Evolutionary conservation across 2,888 invertebrate genomes (phyloP).

Genomic region (Drosophila picticornis): DNA sequence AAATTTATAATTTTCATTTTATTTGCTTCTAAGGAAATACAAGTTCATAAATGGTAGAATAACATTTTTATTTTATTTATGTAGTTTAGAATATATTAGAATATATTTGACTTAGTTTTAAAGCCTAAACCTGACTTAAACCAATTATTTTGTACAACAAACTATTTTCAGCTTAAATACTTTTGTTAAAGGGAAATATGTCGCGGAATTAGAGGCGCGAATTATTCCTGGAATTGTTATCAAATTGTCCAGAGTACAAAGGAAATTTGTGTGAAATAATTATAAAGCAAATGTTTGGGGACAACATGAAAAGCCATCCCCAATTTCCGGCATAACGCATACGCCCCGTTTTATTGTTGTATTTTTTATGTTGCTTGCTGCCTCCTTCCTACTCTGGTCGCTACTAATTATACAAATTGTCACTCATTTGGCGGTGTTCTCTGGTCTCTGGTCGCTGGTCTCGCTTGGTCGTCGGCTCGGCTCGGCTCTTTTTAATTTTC

Average conservation of each 20-base stretch:
- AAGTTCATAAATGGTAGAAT: neutral
- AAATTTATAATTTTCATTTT: neutral
- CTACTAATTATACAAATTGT: slow-evolving; percentile 72
- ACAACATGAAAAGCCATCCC: slow-evolving; percentile 42
- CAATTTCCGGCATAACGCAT: slow-evolving; percentile 44
- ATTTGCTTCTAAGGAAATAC: neutral
- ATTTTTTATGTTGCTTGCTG: neutral
- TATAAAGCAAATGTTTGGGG: slow-evolving; percentile 35
- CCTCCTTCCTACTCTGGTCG: neutral
- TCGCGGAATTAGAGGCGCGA: neutral
- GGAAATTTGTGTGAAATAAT: slow-evolving; percentile 32
- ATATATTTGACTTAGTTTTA: neutral
- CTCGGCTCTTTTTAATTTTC: slow-evolving; percentile 63
- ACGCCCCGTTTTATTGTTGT: slow-evolving; percentile 34
- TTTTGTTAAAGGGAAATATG: neutral
- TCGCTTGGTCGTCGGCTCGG: slow-evolving; percentile 1
- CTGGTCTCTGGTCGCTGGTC: slow-evolving; percentile 11
- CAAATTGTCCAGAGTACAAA: slow-evolving; percentile 28
- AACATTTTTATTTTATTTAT: neutral
- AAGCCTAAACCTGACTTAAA: neutral
- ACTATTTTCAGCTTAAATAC: neutral
- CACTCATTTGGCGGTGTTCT: slow-evolving; percentile 53
- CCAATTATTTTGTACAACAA: too few species aligned
- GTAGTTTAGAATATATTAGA: neutral
- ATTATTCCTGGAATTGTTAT: slow-evolving; percentile 25